Conservation (phyloP, 1,140 invertebrate species). For the Pseudomyrmex pallidus region DNA sequence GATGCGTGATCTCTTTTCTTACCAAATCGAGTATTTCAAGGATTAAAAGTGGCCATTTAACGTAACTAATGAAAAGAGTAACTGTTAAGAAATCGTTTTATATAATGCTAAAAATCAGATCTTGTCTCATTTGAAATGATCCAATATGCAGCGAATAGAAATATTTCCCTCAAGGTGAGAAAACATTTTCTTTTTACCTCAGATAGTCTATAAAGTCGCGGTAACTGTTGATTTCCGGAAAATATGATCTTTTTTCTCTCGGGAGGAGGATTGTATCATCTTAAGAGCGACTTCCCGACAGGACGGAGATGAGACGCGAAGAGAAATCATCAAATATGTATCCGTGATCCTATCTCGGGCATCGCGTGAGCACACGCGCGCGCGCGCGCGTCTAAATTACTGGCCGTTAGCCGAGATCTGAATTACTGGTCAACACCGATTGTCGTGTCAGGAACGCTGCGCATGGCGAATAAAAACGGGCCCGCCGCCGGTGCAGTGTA, state of each 20-base stretch:
- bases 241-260: constrained; percentile 11
- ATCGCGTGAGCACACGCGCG: constrained; percentile 52
- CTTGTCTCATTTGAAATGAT: too few relatives aligned
- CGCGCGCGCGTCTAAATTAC: constrained; percentile 64
- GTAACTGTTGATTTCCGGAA: constrained; percentile 29
- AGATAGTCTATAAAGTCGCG: constrained; percentile 4
- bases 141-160: too few relatives aligned
- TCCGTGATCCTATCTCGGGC: constrained; percentile 47
- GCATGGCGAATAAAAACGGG: constrained; percentile 62
- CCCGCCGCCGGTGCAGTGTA: constrained; percentile 18
- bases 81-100: too few relatives aligned
- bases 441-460: constrained; percentile 68
- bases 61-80: too few relatives aligned
- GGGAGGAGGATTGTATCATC: constrained; percentile 3
- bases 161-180: too few relatives aligned
- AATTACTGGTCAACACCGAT: constrained; percentile 76
- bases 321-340: constrained; percentile 58
- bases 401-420: constrained; percentile 71
- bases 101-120: too few relatives aligned
- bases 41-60: too few relatives aligned
- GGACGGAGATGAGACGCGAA: background rate
- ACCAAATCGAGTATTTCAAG: too few relatives aligned
- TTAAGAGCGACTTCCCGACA: constrained; percentile 36
- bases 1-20: too few relatives aligned
- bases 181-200: background rate